Conservation (phyloP, 2,113 vertebrate genomes). For the Actenoides hombroni region DNA sequence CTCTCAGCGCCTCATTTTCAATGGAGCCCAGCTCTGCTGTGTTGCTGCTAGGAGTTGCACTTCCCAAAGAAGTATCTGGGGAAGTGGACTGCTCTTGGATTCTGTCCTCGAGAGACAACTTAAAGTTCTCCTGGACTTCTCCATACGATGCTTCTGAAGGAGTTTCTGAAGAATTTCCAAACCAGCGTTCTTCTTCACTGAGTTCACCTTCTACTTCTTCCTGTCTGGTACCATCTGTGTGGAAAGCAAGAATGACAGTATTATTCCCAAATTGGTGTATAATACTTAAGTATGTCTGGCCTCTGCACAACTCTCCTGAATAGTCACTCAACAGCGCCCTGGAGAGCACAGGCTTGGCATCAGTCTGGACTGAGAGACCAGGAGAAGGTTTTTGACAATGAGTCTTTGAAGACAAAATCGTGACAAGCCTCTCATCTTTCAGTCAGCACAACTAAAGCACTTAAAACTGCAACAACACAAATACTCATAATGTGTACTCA, state of each 20-base stretch:
- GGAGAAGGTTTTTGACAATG: background rate
- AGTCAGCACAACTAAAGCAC: background rate
- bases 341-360: background rate
- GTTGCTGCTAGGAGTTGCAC: conserved; percentile 90
- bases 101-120: conserved; percentile 82
- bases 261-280: conserved; percentile 46
- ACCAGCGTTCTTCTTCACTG: conserved; percentile 94
- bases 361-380: background rate
- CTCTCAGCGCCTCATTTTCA: conserved; percentile 78
- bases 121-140: conserved; percentile 92
- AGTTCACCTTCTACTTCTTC: conserved; percentile 87
- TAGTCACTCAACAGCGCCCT: background rate
- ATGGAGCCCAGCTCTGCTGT: conserved; percentile 86
- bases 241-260: conserved; percentile 52
- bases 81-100: conserved; percentile 86
- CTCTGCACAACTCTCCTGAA: background rate
- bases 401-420: background rate
- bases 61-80: conserved; percentile 90
- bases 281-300: background rate
- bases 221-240: conserved; percentile 89
- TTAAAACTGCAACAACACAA: background rate
- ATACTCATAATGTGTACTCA: background rate
- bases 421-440: background rate
- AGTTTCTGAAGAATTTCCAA: conserved; percentile 92
- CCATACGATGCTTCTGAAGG: conserved; percentile 96